Base-by-base conservation (phyloP, 2,113 vertebrate genomes). In the Brachyhypopomus gauderio region DNA sequence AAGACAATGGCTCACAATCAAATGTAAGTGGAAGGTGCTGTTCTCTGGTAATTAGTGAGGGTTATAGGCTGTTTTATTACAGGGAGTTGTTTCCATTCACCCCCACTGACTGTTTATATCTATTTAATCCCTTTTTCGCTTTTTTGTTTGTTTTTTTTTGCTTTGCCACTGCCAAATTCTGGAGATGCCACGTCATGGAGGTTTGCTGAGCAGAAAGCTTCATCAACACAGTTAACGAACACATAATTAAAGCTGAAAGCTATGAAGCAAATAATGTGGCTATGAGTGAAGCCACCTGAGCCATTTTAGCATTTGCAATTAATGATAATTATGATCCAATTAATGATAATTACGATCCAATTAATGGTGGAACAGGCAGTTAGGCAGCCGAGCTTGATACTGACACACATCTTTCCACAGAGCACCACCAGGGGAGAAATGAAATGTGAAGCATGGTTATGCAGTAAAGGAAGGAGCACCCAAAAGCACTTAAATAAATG, bases 241-340 rank as follows among this genome's bases (percentile, higher is more conserved):
- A n/a, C 81, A 85, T 87, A 88, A 87, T 89, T 89, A 86, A 87
- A 88, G 75, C 45, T 45, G 38, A 19, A 72, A 17, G 55, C 78
- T 69, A 38, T 81, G 83, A 78, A 88, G 85, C 58, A 63, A 70
- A 66, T 78, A 77, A 83, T 79, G 64, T 72, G 79, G 79, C 78
- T 67, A 41, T n/a, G 76, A 72, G 81, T 6, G 56, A 67, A 73
- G 56, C 83, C 86, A 88, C 86, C 87, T 87, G 85, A 89, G 76
- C 85, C 75, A 75, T 67, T 78, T 64, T 63, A 6, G 60, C 1
- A 6, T 55, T 78, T 12, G 71, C 27, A 2, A 81, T 88, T 79
- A 84, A 75, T 70, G 77, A 69, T 85, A 83, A 84, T 89, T 87
- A 85, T 83, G 70, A 84, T 59, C 6, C 67, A 67, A 66, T 83